A percentile compares a stretch with the other conserved stretches of the same genome.
These are phyloP conservation scores for Chloroclystis v-ata DNA, from an alignment of 2,888 invertebrate genomes.

Conservation along the genomic window DNA sequence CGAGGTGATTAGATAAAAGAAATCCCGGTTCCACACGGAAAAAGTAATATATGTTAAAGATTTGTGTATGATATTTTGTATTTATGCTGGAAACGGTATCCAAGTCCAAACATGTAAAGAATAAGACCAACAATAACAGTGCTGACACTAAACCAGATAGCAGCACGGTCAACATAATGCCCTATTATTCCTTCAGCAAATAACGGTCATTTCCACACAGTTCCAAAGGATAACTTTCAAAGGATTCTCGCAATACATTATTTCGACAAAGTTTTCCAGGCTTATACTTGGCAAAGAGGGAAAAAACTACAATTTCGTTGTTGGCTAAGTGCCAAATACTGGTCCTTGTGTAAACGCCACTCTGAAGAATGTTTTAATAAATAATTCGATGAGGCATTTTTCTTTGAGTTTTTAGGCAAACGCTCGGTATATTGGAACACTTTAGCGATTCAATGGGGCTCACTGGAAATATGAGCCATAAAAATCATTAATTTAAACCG, in stretches of 20 bases:
- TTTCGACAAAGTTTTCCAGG: conserved; percentile 22
- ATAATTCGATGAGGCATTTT: conserved; percentile 41
- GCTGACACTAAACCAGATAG: neutral
- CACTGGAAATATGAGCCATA: conserved; percentile 3
- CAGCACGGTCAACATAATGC: neutral
- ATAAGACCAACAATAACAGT: neutral
- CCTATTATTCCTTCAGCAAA: conserved; percentile 8
- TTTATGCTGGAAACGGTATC: too few species aligned
- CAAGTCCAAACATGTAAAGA: too few species aligned
- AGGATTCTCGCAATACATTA: conserved; percentile 23
- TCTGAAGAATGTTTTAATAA: conserved; percentile 46
- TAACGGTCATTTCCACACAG: conserved; percentile 4
- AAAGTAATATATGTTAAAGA: too few species aligned
- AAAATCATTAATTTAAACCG: too few species aligned
- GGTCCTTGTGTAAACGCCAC: conserved; percentile 33
- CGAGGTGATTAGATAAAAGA: too few species aligned
- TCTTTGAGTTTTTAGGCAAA: conserved; percentile 30
- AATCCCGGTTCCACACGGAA: too few species aligned
- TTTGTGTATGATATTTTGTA: too few species aligned
- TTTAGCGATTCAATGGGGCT: conserved; percentile 5
- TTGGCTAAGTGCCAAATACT: conserved; percentile 47
- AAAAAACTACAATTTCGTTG: conserved; percentile 38
- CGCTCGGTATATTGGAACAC: conserved; percentile 6
- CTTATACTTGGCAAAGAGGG: conserved; percentile 26
- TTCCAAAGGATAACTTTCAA: conserved; percentile 13